Percentiles rank a stretch among this genome's conserved stretches.
Evolutionary conservation across 2,888 invertebrate species (phyloP).

Genomic region (Mythimna ferrago): DNA sequence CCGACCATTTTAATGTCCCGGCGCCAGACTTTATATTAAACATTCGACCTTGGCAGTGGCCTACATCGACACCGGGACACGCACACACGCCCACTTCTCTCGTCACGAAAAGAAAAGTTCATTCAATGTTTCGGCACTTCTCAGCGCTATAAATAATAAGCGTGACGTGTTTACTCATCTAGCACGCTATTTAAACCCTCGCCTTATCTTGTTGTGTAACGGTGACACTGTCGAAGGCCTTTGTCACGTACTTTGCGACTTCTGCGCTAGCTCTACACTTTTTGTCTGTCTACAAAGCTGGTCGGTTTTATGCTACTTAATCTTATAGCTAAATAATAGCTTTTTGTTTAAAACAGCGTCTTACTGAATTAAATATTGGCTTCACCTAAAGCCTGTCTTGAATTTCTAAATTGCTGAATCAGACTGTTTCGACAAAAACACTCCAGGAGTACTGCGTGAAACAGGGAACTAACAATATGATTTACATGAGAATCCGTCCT

Average conservation of each 20-base stretch:
- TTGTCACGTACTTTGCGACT: constrained; percentile 66
- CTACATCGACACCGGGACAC: constrained; percentile 89
- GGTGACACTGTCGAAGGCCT: constrained; percentile 72
- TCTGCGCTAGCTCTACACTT: constrained; percentile 50
- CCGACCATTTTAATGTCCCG: constrained; percentile 90
- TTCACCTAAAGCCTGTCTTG: background rate
- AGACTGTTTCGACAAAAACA: background rate
- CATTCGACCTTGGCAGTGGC: constrained; percentile 91
- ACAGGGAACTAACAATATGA: background rate
- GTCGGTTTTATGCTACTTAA: constrained; percentile 11
- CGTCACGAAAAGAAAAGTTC: constrained; percentile 89
- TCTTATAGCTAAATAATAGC: background rate
- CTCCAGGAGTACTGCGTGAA: background rate
- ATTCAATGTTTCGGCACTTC: constrained; percentile 86
- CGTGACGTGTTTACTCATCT: constrained; percentile 82
- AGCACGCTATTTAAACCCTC: constrained; percentile 76
- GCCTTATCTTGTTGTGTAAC: constrained; percentile 74
- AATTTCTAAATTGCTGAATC: background rate
- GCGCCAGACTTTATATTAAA: constrained; percentile 91
- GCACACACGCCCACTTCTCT: constrained; percentile 87
- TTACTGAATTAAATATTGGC: background rate
- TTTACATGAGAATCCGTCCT: background rate
- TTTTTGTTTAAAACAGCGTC: background rate
- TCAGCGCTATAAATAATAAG: constrained; percentile 85
- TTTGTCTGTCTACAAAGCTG: constrained; percentile 54